Base-by-base conservation (phyloP, 1,140 invertebrate genomes). In the Palaemon carinicauda region DNA sequence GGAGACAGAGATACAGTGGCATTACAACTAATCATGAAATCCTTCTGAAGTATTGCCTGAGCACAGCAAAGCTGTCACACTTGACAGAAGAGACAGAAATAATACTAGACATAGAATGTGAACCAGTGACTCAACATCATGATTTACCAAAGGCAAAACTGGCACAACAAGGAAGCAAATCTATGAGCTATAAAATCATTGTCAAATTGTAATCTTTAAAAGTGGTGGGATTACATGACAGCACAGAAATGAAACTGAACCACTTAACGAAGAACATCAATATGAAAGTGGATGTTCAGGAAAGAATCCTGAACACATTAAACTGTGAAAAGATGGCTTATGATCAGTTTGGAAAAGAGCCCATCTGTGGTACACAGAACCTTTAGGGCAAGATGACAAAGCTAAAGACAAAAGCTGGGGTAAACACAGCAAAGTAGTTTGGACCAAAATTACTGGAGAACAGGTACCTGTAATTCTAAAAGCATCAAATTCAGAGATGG, bases 301-400 rank as follows among this genome's bases (percentile, higher is more conserved):
- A 75, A 12, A 29, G 41, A 12, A 29, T 75, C 10, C 21, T 75
- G 73, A 33, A 75, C 73, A 33, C 19, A 29, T 15, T 31, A 29
- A 15, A 10, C 12, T 33, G 73, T 15, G 12, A 33, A 21, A 75
- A 31, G 14, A 75, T 31, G 41, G 12, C 27, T 14, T 29, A 21
- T 41, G 27, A 15, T 10, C 29, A 10, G 19, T 33, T 21, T 75
- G 73, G 29, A 21, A 21, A 75, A 10, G 73, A 75, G 21, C 19
- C 27, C 19, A 29, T 75, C 33, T 21, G 12, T 15, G 73, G 73
- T 7, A 29, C 19, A 33, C 17, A 12, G 12, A 75, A 75, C 21
- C 19, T 75, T 15, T 75, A 33, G 73, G 73, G 41, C 73, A 75
- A 75, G 41, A 75, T 75, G 73, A n/a, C 24, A 31, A 75, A 75